A percentile compares a stretch with the other conserved stretches of the same genome.
These are phyloP conservation scores for Carassius auratus DNA, from an alignment of 2,113 vertebrate genomes.

Conservation along the genomic window DNA sequence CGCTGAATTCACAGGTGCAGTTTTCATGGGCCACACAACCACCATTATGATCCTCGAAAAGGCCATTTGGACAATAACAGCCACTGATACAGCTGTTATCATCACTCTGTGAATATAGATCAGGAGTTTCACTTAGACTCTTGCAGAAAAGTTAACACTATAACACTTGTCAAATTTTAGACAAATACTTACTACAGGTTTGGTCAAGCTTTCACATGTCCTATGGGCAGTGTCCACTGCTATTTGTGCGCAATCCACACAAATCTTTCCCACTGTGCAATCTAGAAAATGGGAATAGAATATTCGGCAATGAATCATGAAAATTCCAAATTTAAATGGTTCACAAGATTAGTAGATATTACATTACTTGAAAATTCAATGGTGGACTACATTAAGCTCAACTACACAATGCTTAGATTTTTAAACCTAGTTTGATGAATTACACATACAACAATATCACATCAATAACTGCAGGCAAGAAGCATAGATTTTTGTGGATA, in stretches of 20 bases:
- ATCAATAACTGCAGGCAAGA: background rate
- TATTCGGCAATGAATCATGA: background rate
- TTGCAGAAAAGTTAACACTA: background rate
- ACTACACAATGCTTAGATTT: background rate
- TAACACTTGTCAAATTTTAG: background rate
- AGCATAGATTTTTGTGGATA: background rate
- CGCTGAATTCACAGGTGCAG: slow-evolving; percentile 73
- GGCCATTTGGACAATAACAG: slow-evolving; percentile 71
- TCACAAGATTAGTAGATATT: background rate
- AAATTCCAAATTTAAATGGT: background rate
- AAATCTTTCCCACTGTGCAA: slow-evolving; percentile 64
- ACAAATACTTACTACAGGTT: slow-evolving; percentile 63
- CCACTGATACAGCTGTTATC: slow-evolving; percentile 64
- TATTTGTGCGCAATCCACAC: slow-evolving; percentile 65
- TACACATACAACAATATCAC: too few relatives aligned
- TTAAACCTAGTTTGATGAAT: background rate
- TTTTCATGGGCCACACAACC: slow-evolving; percentile 66
- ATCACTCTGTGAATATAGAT: slow-evolving; percentile 52
- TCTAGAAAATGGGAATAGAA: slow-evolving; percentile 55
- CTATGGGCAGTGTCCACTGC: slow-evolving; percentile 61
- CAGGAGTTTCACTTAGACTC: background rate
- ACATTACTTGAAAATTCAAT: background rate
- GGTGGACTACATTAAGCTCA: background rate
- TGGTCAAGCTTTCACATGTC: slow-evolving; percentile 71
- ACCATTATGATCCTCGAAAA: slow-evolving; percentile 71